Evolutionary conservation across 1,140 invertebrate genomes (phyloP).

Genomic region (Atta texana): DNA sequence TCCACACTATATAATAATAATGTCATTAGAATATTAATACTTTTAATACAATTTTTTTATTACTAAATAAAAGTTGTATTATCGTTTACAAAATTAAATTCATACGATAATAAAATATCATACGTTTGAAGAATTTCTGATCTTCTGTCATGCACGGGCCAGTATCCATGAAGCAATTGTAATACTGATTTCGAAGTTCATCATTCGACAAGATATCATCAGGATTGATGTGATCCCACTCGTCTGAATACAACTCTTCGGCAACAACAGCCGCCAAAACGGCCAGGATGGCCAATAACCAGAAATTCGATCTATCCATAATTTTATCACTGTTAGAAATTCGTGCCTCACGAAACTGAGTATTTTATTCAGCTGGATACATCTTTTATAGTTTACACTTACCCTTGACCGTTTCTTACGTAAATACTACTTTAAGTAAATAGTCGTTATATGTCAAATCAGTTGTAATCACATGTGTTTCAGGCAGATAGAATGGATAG

Average conservation of each 20-base stretch:
- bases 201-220: conserved; percentile 55
- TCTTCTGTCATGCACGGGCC: conserved; percentile 80
- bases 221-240: conserved; percentile 55
- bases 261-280: neutral
- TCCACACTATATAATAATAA: neutral
- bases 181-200: conserved; percentile 72
- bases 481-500: neutral
- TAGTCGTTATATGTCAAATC: conserved; percentile 20
- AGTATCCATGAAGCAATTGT: conserved; percentile 83
- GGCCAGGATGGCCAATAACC: conserved; percentile 16
- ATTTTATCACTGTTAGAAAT: conserved; percentile 10
- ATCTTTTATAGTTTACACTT: conserved; percentile 48
- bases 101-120: conserved; percentile 9
- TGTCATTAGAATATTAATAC: neutral
- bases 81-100: conserved; percentile 2
- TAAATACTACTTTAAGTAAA: conserved; percentile 41
- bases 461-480: conserved; percentile 28
- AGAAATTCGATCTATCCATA: conserved; percentile 3
- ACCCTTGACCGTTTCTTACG: conserved; percentile 35
- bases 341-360: conserved; percentile 16
- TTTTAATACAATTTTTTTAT: neutral
- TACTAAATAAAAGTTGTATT: conserved; percentile 1
- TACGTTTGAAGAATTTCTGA: conserved; percentile 76
- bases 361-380: neutral
- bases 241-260: conserved; percentile 57